phyloP scores from a whole-genome alignment of 2,797 vertebrate genomes.

The Falco columbarius region DNA sequence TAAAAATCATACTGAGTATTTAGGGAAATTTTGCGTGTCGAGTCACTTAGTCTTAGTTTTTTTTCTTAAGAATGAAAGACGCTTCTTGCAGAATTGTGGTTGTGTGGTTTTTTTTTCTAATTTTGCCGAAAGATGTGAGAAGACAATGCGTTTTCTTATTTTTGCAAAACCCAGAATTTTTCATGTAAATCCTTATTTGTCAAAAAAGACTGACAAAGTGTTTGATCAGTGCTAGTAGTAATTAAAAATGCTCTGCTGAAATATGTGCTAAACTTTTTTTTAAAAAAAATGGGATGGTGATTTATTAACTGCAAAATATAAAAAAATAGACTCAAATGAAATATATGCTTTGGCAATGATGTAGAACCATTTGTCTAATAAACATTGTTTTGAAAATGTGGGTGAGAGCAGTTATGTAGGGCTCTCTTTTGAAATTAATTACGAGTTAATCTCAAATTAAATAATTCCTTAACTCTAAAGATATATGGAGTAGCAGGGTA shows the following conservation, averaged over 20 bases:
- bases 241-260: neutral
- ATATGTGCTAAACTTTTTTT: neutral
- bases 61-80: neutral
- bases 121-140: neutral
- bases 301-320: neutral
- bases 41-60: neutral
- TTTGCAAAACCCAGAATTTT: neutral
- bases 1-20: slow-evolving; percentile 37
- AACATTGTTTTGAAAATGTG: neutral
- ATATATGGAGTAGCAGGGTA: neutral
- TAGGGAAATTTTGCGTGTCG: neutral
- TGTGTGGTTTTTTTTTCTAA: neutral
- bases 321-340: neutral
- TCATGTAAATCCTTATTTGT: neutral
- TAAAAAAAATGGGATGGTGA: neutral
- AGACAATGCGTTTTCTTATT: neutral
- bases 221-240: neutral
- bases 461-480: neutral
- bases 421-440: neutral
- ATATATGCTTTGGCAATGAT: neutral
- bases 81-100: neutral
- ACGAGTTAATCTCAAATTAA: neutral
- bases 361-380: neutral
- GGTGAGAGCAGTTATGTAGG: neutral
- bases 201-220: neutral